Percentiles rank a stretch among this genome's conserved stretches.
phyloP scores from a whole-genome alignment of 2,888 invertebrate genomes.

The Drosophila picticornis region DNA sequence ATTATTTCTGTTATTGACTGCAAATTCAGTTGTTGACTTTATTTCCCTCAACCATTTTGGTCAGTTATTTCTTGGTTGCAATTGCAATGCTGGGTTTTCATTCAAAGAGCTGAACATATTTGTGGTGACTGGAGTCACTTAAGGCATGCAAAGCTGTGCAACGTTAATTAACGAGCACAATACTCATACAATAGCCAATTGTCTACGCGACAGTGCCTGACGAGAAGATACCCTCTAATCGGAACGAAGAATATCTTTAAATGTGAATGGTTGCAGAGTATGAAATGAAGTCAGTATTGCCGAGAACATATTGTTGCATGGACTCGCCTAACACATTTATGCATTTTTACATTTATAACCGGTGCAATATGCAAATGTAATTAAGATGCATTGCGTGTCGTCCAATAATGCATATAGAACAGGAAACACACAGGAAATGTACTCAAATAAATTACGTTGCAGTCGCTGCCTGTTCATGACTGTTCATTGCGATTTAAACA shows the following conservation, averaged over 20 bases:
- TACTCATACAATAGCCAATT: constrained; percentile 42
- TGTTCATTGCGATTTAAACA: background rate
- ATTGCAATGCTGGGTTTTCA: background rate
- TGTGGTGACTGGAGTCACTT: background rate
- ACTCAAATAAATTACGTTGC: constrained; percentile 3
- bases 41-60: constrained; percentile 42
- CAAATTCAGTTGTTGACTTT: constrained; percentile 54
- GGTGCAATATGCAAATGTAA: constrained; percentile 71
- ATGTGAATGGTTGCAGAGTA: background rate
- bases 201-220: background rate
- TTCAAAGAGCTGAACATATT: background rate
- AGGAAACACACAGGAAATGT: background rate
- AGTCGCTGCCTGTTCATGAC: background rate
- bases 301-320: background rate
- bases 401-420: constrained; percentile 34
- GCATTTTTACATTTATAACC: constrained; percentile 51
- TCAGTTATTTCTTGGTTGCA: constrained; percentile 7
- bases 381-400: constrained; percentile 54
- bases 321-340: constrained; percentile 48
- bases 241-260: too few species aligned
- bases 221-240: background rate
- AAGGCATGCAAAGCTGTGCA: background rate
- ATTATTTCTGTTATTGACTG: constrained; percentile 19
- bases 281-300: background rate
- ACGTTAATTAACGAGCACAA: constrained; percentile 49